These are phyloP conservation scores for Dendrolimus kikuchii DNA, from an alignment of 1,140 invertebrate species.

Conservation along the genomic window DNA sequence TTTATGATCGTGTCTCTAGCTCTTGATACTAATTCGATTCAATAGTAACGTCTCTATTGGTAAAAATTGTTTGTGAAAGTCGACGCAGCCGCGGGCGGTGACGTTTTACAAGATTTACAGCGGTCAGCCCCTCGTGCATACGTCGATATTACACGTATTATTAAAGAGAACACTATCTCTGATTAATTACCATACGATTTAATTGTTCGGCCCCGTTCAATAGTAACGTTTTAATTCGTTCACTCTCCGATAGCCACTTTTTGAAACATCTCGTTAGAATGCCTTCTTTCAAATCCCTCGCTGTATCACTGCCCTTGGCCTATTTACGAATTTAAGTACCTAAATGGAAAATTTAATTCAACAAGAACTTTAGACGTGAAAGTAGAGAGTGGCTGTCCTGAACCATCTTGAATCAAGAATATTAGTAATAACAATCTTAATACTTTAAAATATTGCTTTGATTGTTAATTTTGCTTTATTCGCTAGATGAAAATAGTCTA, in stretches of 20 bases:
- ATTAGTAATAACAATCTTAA: too few species aligned
- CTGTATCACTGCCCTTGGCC: too few species aligned
- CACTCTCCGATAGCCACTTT: slow-evolving; percentile 41
- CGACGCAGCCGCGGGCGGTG: slow-evolving; percentile 37
- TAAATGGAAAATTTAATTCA: too few species aligned
- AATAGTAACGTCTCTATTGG: slow-evolving; percentile 65
- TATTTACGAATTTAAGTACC: too few species aligned
- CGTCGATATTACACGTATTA: slow-evolving; percentile 57
- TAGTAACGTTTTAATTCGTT: slow-evolving; percentile 42
- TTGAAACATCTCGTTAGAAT: slow-evolving; percentile 16
- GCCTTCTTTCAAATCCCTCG: too few species aligned
- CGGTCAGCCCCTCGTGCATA: slow-evolving; percentile 34
- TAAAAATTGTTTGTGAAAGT: slow-evolving; percentile 60
- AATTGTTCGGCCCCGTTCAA: slow-evolving; percentile 43
- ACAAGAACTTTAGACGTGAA: too few species aligned
- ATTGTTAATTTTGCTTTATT: too few species aligned
- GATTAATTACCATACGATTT: slow-evolving; percentile 52
- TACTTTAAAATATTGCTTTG: too few species aligned
- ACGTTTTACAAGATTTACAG: slow-evolving; percentile 48
- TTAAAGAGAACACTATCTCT: slow-evolving; percentile 45
- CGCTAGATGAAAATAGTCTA: too few species aligned
- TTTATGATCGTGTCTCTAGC: slow-evolving; percentile 50
- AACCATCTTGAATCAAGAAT: slow-evolving; percentile 5
- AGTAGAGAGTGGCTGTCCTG: slow-evolving; percentile 27
- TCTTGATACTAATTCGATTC: slow-evolving; percentile 37